Percentiles rank a stretch among this genome's conserved stretches.
phyloP scores from a whole-genome alignment of 2,113 vertebrate genomes.

The Limnothrissa miodon region DNA sequence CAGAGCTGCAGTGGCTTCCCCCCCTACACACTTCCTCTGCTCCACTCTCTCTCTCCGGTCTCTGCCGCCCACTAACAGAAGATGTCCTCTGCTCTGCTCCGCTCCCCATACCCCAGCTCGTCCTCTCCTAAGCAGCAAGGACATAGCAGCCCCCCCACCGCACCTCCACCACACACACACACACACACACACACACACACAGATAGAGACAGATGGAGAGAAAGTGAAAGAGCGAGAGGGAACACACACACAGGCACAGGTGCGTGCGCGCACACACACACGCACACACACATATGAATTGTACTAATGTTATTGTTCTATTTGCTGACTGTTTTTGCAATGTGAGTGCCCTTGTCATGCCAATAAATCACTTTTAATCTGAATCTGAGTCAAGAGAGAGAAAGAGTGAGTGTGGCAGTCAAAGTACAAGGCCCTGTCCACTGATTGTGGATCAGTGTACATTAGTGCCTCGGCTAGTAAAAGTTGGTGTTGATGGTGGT shows the following conservation, averaged over 20 bases:
- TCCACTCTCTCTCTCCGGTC: background rate
- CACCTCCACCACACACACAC: background rate
- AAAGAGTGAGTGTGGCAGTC: background rate
- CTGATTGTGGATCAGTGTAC: slow-evolving; percentile 11
- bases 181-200: background rate
- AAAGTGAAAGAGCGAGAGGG: background rate
- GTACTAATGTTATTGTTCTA: too few species aligned
- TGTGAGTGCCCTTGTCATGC: too few species aligned
- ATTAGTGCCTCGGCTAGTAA: background rate
- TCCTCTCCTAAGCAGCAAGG: background rate
- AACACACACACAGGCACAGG: background rate
- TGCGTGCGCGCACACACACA: too few species aligned
- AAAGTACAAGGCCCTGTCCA: background rate
- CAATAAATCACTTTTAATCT: too few species aligned
- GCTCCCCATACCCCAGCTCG: background rate
- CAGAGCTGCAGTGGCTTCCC: background rate
- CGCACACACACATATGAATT: too few species aligned
- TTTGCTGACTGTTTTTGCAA: too few species aligned
- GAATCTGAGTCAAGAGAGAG: background rate
- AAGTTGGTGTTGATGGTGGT: background rate
- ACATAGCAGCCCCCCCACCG: background rate
- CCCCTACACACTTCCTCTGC: background rate
- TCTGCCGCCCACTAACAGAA: background rate
- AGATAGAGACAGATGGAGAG: background rate
- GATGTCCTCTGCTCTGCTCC: background rate